Base-by-base conservation (phyloP, 2,888 invertebrate species). In the Drosophila austrosaltans region DNA sequence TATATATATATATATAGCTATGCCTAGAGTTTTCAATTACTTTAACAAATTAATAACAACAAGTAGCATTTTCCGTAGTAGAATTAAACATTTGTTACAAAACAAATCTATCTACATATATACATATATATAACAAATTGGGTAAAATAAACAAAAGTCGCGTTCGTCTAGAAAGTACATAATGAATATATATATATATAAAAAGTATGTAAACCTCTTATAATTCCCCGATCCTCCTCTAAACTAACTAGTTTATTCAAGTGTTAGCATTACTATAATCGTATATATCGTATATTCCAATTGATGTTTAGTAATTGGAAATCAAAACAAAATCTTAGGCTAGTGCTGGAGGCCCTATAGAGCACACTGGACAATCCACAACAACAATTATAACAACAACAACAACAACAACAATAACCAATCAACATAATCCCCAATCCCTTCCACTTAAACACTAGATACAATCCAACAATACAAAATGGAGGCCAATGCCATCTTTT, bases 21-120 rank as follows among this genome's bases (percentile, higher is more conserved):
- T 83, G 82, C 83, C 81, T 83, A 81, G 85, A 48, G 48, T 25
- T 48, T 48, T 48, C 48, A 48, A 48, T 85, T 82, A 75, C 62
- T 67, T 72, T 22, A 71, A 71, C 73, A 77, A 59, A 61, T 61
- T 56, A 72, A 63, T 39, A 39, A 69, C 59, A 63, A 64, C 64
- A 53, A 63, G 71, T 75, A 83, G 83, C 83, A 83, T 83, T 83
- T 86, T 83, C 86, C 73, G 81, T 83, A 83, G 83, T 81, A 78
- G 76, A 81, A 66, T 83, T 83, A 56, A 76, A 78, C 75, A 79
- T 83, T 82, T 86, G 83, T 83, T 77, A 77, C 73, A 78, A 64
- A 36, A 8, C 36, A 48, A 48, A 10, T 22, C 22, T 25, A 25
- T 42, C n/a, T 42, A 42, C 20, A 42, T 48, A 42, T 42, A 42